Evolutionary conservation across 2,797 vertebrate genomes (phyloP), one percentile per base, ranked within the genome.

Genomic region (Gymnoscopelus microlampas): DNA sequence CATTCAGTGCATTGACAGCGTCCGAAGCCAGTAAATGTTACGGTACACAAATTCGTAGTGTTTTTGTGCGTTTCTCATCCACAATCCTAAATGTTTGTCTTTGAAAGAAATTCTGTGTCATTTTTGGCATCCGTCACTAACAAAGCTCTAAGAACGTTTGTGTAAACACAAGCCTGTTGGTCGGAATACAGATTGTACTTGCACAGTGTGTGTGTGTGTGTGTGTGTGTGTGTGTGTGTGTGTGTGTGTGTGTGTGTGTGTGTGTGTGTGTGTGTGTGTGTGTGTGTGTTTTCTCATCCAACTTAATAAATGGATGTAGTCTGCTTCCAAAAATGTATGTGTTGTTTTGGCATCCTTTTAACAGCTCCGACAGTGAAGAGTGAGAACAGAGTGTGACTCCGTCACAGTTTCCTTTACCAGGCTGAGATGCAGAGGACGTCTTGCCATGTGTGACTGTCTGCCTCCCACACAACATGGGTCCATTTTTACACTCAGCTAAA

Each of bases 331-430:
- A 57, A 84, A 78, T 78, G 73, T 60, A 47, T 57, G 47, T 13
- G 9, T 68, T 51, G 14, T 76, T 74, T 74, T 84, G 78, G 62
- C 76, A 70, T 48, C 12, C 48, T 75, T 56, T 60, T 13, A n/a
- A 39, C 32, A 29, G 48, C 48, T 26, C 60, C 50, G 2, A 24
- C 50, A 51, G 39, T 44, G 39, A 44, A 44, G 9, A 44, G 39
- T 44, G 39, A 78, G 78, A 80, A 67, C 51, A 71, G 70, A 74
- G 74, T 85, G 85, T 85, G 87, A 87, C 8, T 19, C 19, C 26
- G 82, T 74, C 79, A 77, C 63, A 71, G 78, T 51, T 79, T 85
- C 78, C 71, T 76, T 60, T 82, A 53, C 70, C 77, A 76, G 74
- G 73, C 76, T 7, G 73, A 63, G 68, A 79, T 79, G 83, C 29